Evolutionary conservation across 2,797 vertebrate species (phyloP).

Genomic region (Nyctibius grandis): DNA sequence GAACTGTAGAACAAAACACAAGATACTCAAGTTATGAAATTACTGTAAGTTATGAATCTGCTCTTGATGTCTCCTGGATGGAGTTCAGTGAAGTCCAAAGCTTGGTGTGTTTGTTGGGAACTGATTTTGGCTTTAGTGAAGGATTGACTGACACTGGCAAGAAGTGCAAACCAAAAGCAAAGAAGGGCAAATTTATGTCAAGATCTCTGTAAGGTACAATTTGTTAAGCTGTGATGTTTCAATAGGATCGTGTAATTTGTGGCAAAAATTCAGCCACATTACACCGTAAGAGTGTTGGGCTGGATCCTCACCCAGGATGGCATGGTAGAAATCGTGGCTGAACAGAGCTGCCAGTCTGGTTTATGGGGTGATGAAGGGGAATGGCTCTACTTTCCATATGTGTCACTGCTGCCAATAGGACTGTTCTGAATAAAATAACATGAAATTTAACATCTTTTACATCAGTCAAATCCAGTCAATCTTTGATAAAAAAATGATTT

Average conservation of each 20-base stretch:
- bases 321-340: not conserved
- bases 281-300: fast-evolving
- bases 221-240: not conserved
- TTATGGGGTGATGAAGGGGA: not conserved
- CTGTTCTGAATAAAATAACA: not conserved
- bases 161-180: not conserved
- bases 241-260: not conserved
- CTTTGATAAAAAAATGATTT: not conserved
- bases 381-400: not conserved
- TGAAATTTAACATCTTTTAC: not conserved
- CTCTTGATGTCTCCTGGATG: not conserved
- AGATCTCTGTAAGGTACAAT: not conserved
- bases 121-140: not conserved
- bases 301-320: not conserved
- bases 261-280: not conserved
- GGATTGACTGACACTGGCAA: not conserved
- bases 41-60: not conserved
- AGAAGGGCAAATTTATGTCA: not conserved
- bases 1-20: not conserved
- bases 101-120: not conserved
- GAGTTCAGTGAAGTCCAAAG: not conserved
- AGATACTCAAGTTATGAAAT: not conserved
- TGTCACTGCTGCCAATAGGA: not conserved
- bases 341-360: not conserved
- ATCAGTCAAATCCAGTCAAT: not conserved